Percentiles rank a stretch among this genome's conserved stretches.
phyloP scores from a whole-genome alignment of 2,888 invertebrate genomes.

The Drosophila ustulata region DNA sequence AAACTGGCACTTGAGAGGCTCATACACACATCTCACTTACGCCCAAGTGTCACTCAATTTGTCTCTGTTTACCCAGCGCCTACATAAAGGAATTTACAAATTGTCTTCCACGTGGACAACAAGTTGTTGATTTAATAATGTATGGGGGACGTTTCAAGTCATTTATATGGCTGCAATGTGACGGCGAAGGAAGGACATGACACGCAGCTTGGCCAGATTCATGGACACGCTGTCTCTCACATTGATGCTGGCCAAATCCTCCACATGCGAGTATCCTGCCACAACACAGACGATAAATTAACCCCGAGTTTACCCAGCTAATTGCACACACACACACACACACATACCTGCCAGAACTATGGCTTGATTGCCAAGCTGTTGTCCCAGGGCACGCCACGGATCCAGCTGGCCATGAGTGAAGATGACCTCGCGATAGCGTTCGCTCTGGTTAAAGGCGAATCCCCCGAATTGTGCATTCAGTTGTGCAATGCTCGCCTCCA shows the following conservation, averaged over 20 bases:
- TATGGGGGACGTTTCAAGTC: conserved; percentile 13
- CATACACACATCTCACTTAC: conserved; percentile 59
- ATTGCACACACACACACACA: conserved; percentile 19
- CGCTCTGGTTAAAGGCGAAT: conserved; percentile 44
- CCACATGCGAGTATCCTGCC: conserved; percentile 79
- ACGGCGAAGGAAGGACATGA: conserved; percentile 74
- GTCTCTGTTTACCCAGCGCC: conserved; percentile 53
- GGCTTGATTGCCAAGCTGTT: conserved; percentile 76
- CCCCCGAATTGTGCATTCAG: conserved; percentile 70
- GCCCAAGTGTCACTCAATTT: conserved; percentile 69
- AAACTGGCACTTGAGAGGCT: conserved; percentile 17
- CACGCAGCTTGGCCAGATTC: conserved; percentile 78
- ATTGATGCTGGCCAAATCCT: conserved; percentile 80
- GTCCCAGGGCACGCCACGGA: conserved; percentile 86
- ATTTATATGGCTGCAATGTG: conserved; percentile 53
- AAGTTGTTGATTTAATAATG: conserved; percentile 65
- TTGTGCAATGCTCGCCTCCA: conserved; percentile 53
- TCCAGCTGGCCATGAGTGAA: conserved; percentile 87
- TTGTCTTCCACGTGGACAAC: conserved; percentile 46
- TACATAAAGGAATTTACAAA: conserved; percentile 49
- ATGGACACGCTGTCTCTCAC: conserved; percentile 74
- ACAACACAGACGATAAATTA: conserved; percentile 22
- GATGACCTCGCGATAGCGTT: conserved; percentile 83
- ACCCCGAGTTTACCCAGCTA: conserved; percentile 26
- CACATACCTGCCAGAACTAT: conserved; percentile 72